Conservation (phyloP, 2,888 invertebrate species). For the Gerris lacustris region DNA sequence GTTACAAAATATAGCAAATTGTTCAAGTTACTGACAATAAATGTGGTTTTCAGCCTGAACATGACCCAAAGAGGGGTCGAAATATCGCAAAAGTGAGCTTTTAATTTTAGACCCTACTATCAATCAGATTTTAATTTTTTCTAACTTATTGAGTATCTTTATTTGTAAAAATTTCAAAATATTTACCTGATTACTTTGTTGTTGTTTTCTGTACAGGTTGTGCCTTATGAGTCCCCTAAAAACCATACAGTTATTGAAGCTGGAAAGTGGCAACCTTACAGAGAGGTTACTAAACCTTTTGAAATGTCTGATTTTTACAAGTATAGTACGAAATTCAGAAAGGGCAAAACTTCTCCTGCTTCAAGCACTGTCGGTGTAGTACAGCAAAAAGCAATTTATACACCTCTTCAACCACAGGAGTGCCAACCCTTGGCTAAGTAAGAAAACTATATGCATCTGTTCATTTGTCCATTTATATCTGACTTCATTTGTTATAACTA, state of each 20-base stretch:
- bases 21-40: too few relatives aligned
- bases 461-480: not conserved
- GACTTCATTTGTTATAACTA: too few relatives aligned
- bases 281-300: slow-evolving; percentile 91
- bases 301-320: slow-evolving; percentile 98
- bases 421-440: slow-evolving; percentile 36
- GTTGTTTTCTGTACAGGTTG: slow-evolving; percentile 28
- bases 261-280: slow-evolving; percentile 79
- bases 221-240: slow-evolving; percentile 62
- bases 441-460: not conserved
- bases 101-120: too few relatives aligned
- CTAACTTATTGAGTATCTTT: too few relatives aligned
- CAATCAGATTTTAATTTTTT: too few relatives aligned
- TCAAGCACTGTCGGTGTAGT: slow-evolving; percentile 11
- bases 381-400: slow-evolving; percentile 39
- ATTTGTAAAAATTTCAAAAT: too few relatives aligned
- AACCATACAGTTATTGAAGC: slow-evolving; percentile 76
- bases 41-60: too few relatives aligned
- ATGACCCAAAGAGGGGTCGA: too few relatives aligned
- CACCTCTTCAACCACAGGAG: slow-evolving; percentile 41
- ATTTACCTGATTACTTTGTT: too few relatives aligned
- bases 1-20: too few relatives aligned
- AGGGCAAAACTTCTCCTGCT: slow-evolving; percentile 13
- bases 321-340: slow-evolving; percentile 83
- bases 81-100: too few relatives aligned